Base-by-base conservation (phyloP, 2,113 vertebrate species). In the Chloebia gouldiae region DNA sequence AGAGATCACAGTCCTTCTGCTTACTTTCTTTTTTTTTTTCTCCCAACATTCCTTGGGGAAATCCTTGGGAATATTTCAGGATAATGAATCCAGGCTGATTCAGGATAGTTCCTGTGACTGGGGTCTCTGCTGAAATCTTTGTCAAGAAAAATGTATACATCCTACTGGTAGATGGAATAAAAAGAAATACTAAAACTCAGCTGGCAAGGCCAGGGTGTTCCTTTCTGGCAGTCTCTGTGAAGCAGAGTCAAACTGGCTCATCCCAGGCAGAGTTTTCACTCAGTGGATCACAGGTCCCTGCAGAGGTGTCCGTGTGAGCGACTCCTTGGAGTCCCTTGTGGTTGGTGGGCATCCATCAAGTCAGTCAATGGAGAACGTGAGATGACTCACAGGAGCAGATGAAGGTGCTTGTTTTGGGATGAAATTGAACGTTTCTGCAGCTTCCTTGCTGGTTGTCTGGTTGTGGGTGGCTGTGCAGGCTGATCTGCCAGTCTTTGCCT, bases 231-330 rank as follows among this genome's bases (percentile, higher is more conserved):
- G 60, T 24, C 30, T 76, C 14, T 42, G 19, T 28, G 5, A 76
- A 63, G 31, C 42, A 71, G 16, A 69, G 44, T 49, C 35, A 53
- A 59, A 49, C 15, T 31, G 5, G 11, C 7, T 61, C 11, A 40
- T 25, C 6, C 14, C 51, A 37, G 24, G 15, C 4, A 3, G 11
- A 9, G 11, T 13, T 89, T 82, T 56, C 33, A 31, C 4, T 57
- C 45, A 45, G 18, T 35, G 53, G 30, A 27, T 64, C 40, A 3
- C 6, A 17, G 24, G 6, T 25, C 40, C 22, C 37, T 85, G 31
- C 20, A 68, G 7, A 40, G 5, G 13, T 37, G 37, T 60, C 51
- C 0, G 0, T 45, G 28, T 23, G 15, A 73, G 35, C 2, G 8
- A 4, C 25, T 45, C 6, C 6, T 66, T 40, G 40, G 21, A 53